Percentiles rank a stretch among this genome's conserved stretches.
These are phyloP conservation scores for Aphodius sticticus DNA, from an alignment of 2,888 invertebrate species.

Conservation along the genomic window DNA sequence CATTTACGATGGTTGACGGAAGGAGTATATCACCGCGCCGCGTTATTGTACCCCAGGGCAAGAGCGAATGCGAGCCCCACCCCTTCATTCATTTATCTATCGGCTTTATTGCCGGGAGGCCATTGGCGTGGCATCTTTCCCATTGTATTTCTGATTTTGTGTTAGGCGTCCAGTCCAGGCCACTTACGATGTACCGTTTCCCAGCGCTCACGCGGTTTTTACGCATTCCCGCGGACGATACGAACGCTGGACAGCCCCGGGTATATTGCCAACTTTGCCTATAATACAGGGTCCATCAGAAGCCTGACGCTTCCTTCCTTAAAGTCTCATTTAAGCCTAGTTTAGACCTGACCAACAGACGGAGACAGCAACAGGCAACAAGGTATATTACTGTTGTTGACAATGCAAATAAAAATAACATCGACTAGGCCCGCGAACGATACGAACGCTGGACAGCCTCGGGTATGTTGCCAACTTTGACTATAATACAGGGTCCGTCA, in stretches of 20 bases:
- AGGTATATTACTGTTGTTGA: too few species aligned
- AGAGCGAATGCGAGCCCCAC: slow-evolving; percentile 54
- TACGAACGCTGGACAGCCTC: not conserved
- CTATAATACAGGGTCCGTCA: too few species aligned
- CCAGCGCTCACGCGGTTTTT: slow-evolving; percentile 5
- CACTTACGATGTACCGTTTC: slow-evolving; percentile 10
- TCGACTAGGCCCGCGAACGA: not conserved
- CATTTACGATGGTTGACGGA: slow-evolving; percentile 60
- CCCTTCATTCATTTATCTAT: slow-evolving; percentile 56
- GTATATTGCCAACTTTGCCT: not conserved
- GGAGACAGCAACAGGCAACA: too few species aligned
- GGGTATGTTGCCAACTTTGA: not conserved
- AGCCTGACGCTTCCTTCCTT: too few species aligned
- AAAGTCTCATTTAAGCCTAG: too few species aligned
- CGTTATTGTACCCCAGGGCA: slow-evolving; percentile 60
- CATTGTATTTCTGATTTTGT: slow-evolving; percentile 28
- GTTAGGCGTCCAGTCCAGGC: slow-evolving; percentile 7
- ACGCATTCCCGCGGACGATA: slow-evolving; percentile 11
- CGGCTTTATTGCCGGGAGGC: slow-evolving; percentile 56
- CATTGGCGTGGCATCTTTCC: slow-evolving; percentile 56
- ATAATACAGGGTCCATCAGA: too few species aligned
- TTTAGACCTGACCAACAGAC: too few species aligned
- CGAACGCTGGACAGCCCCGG: not conserved
- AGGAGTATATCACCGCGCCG: slow-evolving; percentile 58
- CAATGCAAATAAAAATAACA: too few species aligned